phyloP scores from a whole-genome alignment of 2,888 invertebrate species.

The Trissoscelio sp. region DNA sequence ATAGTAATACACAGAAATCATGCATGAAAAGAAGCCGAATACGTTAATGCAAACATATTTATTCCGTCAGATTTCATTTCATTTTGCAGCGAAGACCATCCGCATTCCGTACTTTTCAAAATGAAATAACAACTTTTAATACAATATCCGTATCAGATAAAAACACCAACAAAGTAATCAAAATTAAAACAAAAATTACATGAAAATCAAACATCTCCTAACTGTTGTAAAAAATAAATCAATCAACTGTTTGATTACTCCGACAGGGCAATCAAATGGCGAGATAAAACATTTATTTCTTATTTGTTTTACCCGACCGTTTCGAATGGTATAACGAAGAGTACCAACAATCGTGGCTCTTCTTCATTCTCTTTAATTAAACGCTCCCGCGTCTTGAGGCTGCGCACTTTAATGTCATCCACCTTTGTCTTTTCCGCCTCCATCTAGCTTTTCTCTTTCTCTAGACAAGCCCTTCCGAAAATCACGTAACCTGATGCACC shows the following conservation, averaged over 20 bases:
- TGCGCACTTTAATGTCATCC: constrained; percentile 8
- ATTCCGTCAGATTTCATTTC: not conserved
- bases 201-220: not conserved
- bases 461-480: constrained; percentile 5
- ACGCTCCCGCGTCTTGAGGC: constrained; percentile 6
- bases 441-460: not conserved
- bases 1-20: constrained; percentile 24
- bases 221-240: constrained; percentile 2
- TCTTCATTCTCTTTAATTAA: constrained; percentile 45
- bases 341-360: constrained; percentile 13
- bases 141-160: not conserved
- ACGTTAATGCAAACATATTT: not conserved
- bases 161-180: not conserved
- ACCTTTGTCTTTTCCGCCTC: not conserved
- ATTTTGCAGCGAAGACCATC: no score
- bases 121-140: not conserved
- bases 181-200: not conserved
- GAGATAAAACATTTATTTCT: constrained; percentile 16
- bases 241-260: constrained; percentile 1
- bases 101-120: not conserved
- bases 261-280: not conserved
- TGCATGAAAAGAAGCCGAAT: not conserved
- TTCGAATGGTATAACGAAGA: constrained; percentile 11
- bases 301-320: constrained; percentile 2
- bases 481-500: constrained; percentile 37